A percentile compares a stretch with the other conserved stretches of the same genome.
These are phyloP conservation scores for Halcyon leucocephala DNA, from an alignment of 2,797 vertebrate genomes.

Conservation along the genomic window DNA sequence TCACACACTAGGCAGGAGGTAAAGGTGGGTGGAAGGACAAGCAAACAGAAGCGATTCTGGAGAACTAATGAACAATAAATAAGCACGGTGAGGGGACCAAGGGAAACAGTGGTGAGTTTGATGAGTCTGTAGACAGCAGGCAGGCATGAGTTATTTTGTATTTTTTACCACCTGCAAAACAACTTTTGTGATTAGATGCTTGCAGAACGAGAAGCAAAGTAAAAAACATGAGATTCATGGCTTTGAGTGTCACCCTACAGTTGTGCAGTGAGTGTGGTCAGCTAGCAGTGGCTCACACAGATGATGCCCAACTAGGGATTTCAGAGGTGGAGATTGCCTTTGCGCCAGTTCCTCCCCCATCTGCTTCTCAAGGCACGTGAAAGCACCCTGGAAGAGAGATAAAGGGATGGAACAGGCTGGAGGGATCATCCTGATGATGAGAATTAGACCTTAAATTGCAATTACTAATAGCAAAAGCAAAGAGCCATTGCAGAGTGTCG, in stretches of 20 bases:
- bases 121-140: not conserved
- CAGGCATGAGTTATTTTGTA: not conserved
- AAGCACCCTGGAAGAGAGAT: not conserved
- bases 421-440: not conserved
- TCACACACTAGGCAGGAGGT: not conserved
- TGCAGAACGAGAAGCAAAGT: not conserved
- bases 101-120: not conserved
- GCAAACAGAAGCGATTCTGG: not conserved
- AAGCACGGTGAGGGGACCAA: accelerated
- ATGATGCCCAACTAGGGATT: not conserved
- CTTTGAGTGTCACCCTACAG: not conserved
- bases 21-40: not conserved
- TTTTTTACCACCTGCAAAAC: not conserved
- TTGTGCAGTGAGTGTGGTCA: accelerated
- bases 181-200: not conserved
- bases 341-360: not conserved
- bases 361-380: not conserved
- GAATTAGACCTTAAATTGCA: not conserved
- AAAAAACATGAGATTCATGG: not conserved
- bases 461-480: not conserved
- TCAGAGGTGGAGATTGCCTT: not conserved
- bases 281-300: not conserved
- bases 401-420: not conserved
- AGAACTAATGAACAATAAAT: not conserved
- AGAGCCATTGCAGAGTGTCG: not conserved